These are phyloP conservation scores for Pogonomyrmex californicus DNA, from an alignment of 1,140 invertebrate species.

Conservation along the genomic window DNA sequence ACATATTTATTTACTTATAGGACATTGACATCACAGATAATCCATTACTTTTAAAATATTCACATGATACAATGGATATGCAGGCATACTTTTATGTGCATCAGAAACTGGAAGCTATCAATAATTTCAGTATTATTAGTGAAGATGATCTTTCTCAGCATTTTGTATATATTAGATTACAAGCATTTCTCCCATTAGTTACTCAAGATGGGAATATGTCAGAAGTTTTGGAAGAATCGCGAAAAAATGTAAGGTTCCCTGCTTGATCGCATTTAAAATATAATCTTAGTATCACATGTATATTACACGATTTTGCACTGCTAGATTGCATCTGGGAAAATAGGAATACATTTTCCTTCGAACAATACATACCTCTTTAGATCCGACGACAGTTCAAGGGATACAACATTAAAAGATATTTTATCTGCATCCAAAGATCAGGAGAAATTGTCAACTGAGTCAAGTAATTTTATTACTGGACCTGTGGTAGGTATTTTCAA, in stretches of 20 bases:
- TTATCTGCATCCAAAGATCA: conserved; percentile 82
- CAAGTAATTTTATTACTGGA: conserved; percentile 85
- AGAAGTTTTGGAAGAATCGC: conserved; percentile 82
- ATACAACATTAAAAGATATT: conserved; percentile 88
- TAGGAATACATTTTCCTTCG: conserved; percentile 89
- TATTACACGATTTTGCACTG: conserved; percentile 18
- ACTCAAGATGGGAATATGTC: conserved; percentile 78
- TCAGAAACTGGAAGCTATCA: conserved; percentile 90
- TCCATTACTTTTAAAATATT: conserved; percentile 90
- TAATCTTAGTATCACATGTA: background rate
- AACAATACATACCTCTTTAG: conserved; percentile 88
- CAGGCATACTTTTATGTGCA: conserved; percentile 90
- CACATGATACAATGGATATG: conserved; percentile 87
- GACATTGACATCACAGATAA: conserved; percentile 93
- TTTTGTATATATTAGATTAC: conserved; percentile 90
- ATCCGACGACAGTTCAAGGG: conserved; percentile 87
- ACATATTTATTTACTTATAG: conserved; percentile 81
- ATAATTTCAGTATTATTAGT: conserved; percentile 88
- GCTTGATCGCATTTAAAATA: conserved; percentile 1
- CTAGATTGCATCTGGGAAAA: conserved; percentile 89
- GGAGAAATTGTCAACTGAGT: conserved; percentile 81
- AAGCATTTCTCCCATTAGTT: conserved; percentile 81
- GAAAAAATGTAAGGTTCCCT: conserved; percentile 81
- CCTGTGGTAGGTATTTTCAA: conserved; percentile 80
- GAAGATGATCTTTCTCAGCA: conserved; percentile 89